Evolutionary conservation across 2,113 vertebrate genomes (phyloP).

Genomic region (Entelurus aequoreus): DNA sequence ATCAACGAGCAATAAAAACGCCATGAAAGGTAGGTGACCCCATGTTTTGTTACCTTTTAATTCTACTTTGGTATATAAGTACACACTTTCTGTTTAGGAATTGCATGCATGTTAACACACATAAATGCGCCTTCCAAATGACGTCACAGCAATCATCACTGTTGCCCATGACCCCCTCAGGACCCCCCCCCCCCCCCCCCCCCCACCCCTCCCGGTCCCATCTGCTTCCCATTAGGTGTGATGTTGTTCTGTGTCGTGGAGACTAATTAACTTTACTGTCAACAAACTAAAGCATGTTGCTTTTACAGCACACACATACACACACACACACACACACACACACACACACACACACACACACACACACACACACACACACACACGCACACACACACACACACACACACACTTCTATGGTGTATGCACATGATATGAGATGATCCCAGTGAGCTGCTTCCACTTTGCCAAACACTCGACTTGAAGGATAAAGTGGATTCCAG

Average conservation of each 20-base stretch:
- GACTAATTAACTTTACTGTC: slow-evolving; percentile 64
- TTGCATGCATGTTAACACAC: too few relatives aligned
- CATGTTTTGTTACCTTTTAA: not conserved
- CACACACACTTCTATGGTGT: slow-evolving; percentile 11
- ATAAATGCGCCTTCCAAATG: not conserved
- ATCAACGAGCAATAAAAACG: slow-evolving; percentile 51
- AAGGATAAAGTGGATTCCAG: too few relatives aligned
- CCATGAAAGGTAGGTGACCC: slow-evolving; percentile 71
- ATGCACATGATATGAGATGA: not conserved
- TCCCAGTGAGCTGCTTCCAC: not conserved
- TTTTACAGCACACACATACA: slow-evolving; percentile 45
- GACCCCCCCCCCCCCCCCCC: slow-evolving; percentile 9
- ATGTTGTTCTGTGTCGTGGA: slow-evolving; percentile 54
- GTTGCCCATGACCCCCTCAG: slow-evolving; percentile 13
- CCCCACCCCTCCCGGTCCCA: too few relatives aligned
- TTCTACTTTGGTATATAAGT: not conserved
- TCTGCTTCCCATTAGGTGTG: slow-evolving; percentile 66
- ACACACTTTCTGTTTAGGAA: not conserved
- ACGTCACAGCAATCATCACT: slow-evolving; percentile 24
- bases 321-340: slow-evolving; percentile 30
- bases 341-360: slow-evolving; percentile 33
- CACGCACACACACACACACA: slow-evolving; percentile 34
- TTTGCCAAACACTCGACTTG: not conserved
- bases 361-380: slow-evolving; percentile 22
- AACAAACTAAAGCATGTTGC: slow-evolving; percentile 61